Evolutionary conservation across 1,140 invertebrate genomes (phyloP).

Genomic region (Bombus superbus): DNA sequence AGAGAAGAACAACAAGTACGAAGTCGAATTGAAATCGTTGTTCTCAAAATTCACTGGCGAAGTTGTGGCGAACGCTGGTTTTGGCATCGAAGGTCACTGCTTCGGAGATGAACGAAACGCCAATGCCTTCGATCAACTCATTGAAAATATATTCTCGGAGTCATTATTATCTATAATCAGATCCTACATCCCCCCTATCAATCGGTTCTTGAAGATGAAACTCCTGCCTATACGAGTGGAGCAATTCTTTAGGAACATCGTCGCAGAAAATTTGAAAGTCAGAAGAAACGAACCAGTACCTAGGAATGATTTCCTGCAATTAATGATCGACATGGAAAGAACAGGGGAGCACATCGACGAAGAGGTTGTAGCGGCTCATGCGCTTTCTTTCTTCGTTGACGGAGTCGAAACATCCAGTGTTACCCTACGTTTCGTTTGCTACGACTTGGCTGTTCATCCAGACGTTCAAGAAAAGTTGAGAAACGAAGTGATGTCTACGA

Average conservation of each 20-base stretch:
- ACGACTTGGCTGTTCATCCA: constrained; percentile 32
- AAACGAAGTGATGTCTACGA: constrained; percentile 37
- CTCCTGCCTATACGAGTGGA: constrained; percentile 37
- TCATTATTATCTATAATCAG: constrained; percentile 5
- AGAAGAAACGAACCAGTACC: constrained; percentile 17
- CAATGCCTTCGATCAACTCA: constrained; percentile 53
- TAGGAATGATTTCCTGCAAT: constrained; percentile 68
- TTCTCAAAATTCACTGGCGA: constrained; percentile 81
- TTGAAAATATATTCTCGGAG: constrained; percentile 50
- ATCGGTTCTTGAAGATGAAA: neutral
- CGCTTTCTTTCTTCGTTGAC: constrained; percentile 63
- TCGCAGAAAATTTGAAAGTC: constrained; percentile 26
- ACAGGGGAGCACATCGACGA: constrained; percentile 52
- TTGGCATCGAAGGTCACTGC: constrained; percentile 76
- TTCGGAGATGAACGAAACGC: constrained; percentile 48
- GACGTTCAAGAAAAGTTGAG: constrained; percentile 60
- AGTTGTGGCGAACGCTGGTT: constrained; percentile 81
- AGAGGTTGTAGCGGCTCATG: constrained; percentile 24
- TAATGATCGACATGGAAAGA: constrained; percentile 55
- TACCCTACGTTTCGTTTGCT: constrained; percentile 28
- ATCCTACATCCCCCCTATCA: constrained; percentile 11
- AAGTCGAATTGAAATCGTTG: constrained; percentile 73
- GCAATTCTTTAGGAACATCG: constrained; percentile 49
- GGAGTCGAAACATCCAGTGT: constrained; percentile 51
- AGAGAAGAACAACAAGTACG: constrained; percentile 21